phyloP scores from a whole-genome alignment of 2,797 vertebrate species.

The Parauchenoglanis ngamensis region DNA sequence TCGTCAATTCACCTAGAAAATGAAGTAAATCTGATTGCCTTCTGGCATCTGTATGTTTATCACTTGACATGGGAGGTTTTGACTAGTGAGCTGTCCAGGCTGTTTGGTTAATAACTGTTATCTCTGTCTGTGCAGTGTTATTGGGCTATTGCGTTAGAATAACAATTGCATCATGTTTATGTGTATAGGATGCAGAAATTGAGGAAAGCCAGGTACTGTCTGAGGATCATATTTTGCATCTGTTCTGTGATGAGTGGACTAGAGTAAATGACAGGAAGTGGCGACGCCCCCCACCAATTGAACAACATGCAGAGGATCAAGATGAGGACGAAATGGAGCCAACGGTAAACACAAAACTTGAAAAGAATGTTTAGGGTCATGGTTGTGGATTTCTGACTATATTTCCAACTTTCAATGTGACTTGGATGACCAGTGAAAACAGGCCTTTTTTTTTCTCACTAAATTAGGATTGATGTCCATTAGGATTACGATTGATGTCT shows the following conservation, averaged over 20 bases:
- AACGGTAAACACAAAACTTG: constrained; percentile 17
- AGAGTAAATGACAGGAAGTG: neutral
- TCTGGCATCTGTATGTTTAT: neutral
- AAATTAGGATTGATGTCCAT: neutral
- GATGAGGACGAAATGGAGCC: constrained; percentile 29
- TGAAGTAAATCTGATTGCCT: neutral
- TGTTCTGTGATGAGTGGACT: neutral
- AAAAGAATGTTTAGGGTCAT: too few relatives aligned
- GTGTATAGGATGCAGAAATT: constrained; percentile 12
- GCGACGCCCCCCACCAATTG: neutral
- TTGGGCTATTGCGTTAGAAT: neutral
- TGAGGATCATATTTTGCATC: constrained; percentile 4
- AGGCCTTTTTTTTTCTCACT: too few relatives aligned
- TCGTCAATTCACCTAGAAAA: neutral
- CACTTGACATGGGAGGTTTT: neutral
- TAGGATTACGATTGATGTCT: too few relatives aligned
- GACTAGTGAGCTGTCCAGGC: neutral
- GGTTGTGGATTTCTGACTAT: neutral
- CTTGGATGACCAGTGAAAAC: neutral
- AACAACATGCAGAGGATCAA: neutral
- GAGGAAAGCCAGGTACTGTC: neutral
- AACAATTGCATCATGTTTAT: constrained; percentile 16
- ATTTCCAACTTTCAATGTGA: neutral
- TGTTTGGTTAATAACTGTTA: neutral
- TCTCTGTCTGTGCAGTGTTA: neutral